phyloP scores from a whole-genome alignment of 2,113 vertebrate species.

The Paradoxurus hermaphroditus region DNA sequence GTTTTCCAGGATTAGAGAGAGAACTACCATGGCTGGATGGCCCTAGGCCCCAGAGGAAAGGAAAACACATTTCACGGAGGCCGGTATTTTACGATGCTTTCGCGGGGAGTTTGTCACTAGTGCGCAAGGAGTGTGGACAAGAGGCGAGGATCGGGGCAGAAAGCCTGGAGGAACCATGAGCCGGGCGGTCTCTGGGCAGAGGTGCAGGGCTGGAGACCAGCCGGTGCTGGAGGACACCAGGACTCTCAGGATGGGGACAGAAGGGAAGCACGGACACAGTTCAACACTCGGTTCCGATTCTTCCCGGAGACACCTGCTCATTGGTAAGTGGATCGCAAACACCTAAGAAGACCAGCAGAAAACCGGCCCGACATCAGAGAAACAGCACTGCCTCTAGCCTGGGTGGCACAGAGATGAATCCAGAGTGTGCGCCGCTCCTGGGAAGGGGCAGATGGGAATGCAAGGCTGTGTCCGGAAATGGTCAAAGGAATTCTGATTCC shows the following conservation, averaged over 20 bases:
- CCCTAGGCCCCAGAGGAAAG: not conserved
- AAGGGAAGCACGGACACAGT: not conserved
- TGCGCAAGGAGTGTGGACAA: not conserved
- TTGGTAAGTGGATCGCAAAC: not conserved
- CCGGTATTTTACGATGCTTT: fast-evolving
- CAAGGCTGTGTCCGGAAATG: not conserved
- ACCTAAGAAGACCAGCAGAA: not conserved
- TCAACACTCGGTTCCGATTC: not conserved
- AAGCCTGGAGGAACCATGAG: not conserved
- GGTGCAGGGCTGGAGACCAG: fast-evolving
- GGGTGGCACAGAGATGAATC: no score
- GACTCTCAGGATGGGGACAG: not conserved
- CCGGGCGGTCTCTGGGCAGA: fast-evolving
- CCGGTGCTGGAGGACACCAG: no score
- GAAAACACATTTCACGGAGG: not conserved
- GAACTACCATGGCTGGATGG: not conserved
- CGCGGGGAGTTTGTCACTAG: not conserved
- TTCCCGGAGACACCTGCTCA: not conserved
- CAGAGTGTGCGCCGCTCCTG: not conserved
- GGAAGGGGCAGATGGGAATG: not conserved
- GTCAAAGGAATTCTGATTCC: not conserved
- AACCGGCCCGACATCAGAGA: no score
- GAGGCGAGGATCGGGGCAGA: not conserved
- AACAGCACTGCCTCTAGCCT: not conserved
- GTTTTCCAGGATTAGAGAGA: not conserved